Percentiles rank a stretch among this genome's conserved stretches.
These are phyloP conservation scores for Phalangium opilio DNA, from an alignment of 2,888 invertebrate genomes.

Conservation along the genomic window DNA sequence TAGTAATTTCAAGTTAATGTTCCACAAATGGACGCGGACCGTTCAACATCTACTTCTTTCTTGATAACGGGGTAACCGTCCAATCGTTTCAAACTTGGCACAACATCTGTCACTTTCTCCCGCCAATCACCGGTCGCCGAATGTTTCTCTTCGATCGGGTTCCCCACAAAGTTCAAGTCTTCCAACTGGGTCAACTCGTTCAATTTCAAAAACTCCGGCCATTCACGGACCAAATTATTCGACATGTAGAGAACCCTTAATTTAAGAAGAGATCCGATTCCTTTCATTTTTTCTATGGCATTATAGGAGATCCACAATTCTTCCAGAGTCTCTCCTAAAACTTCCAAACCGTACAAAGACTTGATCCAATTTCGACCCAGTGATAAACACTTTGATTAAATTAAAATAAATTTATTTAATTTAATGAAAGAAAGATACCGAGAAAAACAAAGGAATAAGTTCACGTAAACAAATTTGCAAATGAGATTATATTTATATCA, in stretches of 20 bases:
- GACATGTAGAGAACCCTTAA: slow-evolving; percentile 42
- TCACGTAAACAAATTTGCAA: too few species aligned
- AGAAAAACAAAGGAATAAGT: too few species aligned
- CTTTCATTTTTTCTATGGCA: slow-evolving; percentile 78
- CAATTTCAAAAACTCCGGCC: slow-evolving; percentile 51
- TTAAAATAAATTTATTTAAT: too few species aligned
- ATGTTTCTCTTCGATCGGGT: slow-evolving; percentile 1
- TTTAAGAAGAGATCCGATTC: slow-evolving; percentile 60
- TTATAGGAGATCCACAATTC: slow-evolving; percentile 93
- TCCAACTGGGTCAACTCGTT: too few species aligned
- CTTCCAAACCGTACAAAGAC: slow-evolving; percentile 38
- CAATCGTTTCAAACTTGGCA: neutral
- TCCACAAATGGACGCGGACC: too few species aligned
- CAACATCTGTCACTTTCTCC: neutral
- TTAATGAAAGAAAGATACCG: too few species aligned
- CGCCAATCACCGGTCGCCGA: neutral
- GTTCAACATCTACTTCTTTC: too few species aligned
- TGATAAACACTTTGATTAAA: too few species aligned
- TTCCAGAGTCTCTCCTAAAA: slow-evolving; percentile 68
- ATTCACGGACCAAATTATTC: slow-evolving; percentile 58
- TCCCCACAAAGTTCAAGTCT: neutral
- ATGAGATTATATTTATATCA: too few species aligned
- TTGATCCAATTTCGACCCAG: too few species aligned
- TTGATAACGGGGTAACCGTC: too few species aligned
- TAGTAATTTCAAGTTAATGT: too few species aligned